A percentile compares a stretch with the other conserved stretches of the same genome.
These are phyloP conservation scores for Proales similis DNA, from an alignment of 1,140 invertebrate species.

Conservation along the genomic window DNA sequence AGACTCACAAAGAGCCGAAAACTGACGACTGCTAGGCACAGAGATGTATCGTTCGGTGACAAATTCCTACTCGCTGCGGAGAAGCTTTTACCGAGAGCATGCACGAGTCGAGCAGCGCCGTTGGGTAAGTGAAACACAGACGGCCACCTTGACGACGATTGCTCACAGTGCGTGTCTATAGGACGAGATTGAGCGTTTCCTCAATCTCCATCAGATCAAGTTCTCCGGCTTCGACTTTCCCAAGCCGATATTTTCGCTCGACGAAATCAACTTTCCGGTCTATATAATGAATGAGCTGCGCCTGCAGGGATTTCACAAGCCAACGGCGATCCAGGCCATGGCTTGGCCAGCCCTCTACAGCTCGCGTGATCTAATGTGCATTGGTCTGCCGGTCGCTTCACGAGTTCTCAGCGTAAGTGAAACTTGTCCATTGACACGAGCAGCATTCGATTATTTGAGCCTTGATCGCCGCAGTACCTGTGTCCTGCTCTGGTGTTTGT, in stretches of 20 bases:
- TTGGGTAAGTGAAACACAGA: neutral
- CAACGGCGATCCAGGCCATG: constrained; percentile 26
- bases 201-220: constrained; percentile 35
- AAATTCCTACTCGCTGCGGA: constrained; percentile 22
- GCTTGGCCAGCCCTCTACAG: constrained; percentile 30
- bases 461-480: constrained; percentile 4
- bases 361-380: constrained; percentile 24
- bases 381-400: constrained; percentile 17
- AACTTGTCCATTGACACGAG: neutral
- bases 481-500: constrained; percentile 26
- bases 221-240: constrained; percentile 33
- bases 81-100: constrained; percentile 32
- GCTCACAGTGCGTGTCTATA: neutral
- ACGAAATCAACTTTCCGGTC: constrained; percentile 22
- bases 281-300: constrained; percentile 27
- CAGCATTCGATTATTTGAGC: neutral
- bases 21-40: too few species aligned
- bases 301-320: constrained; percentile 18
- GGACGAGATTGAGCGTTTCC: constrained; percentile 29
- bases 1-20: too few species aligned
- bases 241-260: constrained; percentile 28
- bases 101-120: constrained; percentile 18
- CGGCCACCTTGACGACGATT: neutral
- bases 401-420: constrained; percentile 18
- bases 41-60: too few species aligned